phyloP scores from a whole-genome alignment of 2,797 vertebrate species.

The Cyprinella venusta region DNA sequence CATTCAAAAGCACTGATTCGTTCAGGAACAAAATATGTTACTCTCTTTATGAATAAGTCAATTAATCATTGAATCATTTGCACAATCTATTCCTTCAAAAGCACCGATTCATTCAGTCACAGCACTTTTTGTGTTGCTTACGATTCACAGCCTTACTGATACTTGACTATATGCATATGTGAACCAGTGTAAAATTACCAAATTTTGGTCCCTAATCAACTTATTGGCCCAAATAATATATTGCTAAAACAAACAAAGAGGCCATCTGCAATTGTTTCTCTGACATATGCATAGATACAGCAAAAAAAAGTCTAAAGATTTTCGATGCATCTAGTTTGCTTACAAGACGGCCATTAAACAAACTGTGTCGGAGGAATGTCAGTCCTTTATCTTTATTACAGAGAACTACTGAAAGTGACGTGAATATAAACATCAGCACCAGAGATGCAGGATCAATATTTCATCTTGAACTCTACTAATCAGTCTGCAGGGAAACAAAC shows the following conservation, averaged over 20 bases:
- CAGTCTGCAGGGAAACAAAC: constrained; percentile 68
- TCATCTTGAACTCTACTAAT: constrained; percentile 78
- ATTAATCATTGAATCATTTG: not conserved
- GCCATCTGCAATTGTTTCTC: not conserved
- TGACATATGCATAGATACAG: not conserved
- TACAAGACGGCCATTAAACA: not conserved
- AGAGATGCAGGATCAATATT: constrained; percentile 74
- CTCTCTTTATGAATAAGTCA: not conserved
- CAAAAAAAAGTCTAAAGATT: not conserved
- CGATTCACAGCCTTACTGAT: not conserved
- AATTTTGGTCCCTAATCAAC: not conserved
- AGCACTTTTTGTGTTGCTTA: too few species aligned
- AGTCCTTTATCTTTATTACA: constrained; percentile 35
- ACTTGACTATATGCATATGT: not conserved
- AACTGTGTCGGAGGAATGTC: constrained; percentile 9
- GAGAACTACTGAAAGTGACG: constrained; percentile 63
- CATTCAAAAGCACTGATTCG: too few species aligned
- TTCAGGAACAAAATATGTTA: too few species aligned
- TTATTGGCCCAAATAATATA: not conserved
- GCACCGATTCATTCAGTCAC: not conserved
- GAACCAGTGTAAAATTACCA: not conserved
- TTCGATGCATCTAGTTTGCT: not conserved
- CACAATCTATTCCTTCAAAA: not conserved
- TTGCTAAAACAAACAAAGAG: not conserved
- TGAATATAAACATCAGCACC: constrained; percentile 65